These are phyloP conservation scores for Koerneria pararmatus DNA, from an alignment of 2,888 invertebrate genomes.

Conservation along the genomic window DNA sequence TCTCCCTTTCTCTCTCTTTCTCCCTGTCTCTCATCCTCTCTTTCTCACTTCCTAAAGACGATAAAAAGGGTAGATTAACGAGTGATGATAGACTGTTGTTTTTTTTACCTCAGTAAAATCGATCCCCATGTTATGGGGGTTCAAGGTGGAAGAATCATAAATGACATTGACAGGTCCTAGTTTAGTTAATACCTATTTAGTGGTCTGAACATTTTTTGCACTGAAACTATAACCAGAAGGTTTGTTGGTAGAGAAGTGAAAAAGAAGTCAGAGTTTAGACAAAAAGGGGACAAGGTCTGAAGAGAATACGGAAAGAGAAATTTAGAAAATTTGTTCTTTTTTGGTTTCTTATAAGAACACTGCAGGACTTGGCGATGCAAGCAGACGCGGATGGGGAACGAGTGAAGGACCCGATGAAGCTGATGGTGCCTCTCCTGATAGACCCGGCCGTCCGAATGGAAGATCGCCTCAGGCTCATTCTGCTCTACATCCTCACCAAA, in stretches of 20 bases:
- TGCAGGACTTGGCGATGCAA: constrained; percentile 93
- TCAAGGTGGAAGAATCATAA: no score
- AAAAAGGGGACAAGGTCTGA: no score
- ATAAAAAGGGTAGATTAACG: no score
- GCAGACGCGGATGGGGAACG: constrained; percentile 97
- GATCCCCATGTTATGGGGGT: no score
- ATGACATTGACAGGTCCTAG: no score
- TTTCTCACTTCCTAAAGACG: constrained; percentile 1
- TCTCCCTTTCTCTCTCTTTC: background rate
- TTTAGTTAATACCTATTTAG: no score
- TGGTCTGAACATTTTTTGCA: background rate
- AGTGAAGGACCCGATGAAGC: constrained; percentile 97
- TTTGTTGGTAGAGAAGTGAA: background rate
- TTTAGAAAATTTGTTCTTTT: background rate
- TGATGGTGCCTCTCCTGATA: constrained; percentile 91
- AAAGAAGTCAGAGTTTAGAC: no score
- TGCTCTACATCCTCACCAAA: constrained; percentile 93
- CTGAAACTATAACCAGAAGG: background rate
- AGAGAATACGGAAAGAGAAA: no score
- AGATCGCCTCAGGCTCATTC: constrained; percentile 91
- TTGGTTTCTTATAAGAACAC: background rate
- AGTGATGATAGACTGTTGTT: no score
- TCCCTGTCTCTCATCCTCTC: background rate
- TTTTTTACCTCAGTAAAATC: no score
- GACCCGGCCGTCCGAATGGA: constrained; percentile 78